Evolutionary conservation across 1,140 invertebrate genomes (phyloP).

Genomic region (Ips nitidus): DNA sequence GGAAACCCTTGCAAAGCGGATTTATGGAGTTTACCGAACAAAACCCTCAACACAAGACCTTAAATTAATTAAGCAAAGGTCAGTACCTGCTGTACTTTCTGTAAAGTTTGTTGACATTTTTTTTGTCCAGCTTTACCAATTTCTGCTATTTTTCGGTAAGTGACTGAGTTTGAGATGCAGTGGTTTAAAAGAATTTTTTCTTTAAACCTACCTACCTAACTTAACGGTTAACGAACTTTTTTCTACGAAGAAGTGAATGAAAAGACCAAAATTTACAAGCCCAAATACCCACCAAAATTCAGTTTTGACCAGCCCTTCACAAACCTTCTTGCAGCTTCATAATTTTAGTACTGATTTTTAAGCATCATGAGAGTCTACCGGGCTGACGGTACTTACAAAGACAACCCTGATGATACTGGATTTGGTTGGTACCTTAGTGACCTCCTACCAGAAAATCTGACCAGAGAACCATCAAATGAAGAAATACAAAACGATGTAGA

Average conservation of each 20-base stretch:
- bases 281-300: not conserved
- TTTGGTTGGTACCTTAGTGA: constrained; percentile 44
- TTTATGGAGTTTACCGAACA: not conserved
- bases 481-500: no score
- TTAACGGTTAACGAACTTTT: no score
- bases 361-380: constrained; percentile 41
- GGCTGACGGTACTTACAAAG: constrained; percentile 39
- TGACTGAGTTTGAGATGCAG: no score
- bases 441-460: not conserved
- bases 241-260: no score
- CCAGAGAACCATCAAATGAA: no score
- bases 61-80: not conserved
- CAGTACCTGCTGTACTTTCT: not conserved
- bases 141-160: no score
- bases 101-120: not conserved
- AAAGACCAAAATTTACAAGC: not conserved
- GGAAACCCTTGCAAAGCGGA: constrained; percentile 1
- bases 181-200: no score
- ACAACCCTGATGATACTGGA: constrained; percentile 34
- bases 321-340: no score
- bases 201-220: no score
- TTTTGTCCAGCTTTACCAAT: no score
- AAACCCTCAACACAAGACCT: not conserved
- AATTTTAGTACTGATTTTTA: not conserved
- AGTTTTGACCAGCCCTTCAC: no score